These are phyloP conservation scores for Tiphia femorata DNA, from an alignment of 2,888 invertebrate species.

Conservation along the genomic window DNA sequence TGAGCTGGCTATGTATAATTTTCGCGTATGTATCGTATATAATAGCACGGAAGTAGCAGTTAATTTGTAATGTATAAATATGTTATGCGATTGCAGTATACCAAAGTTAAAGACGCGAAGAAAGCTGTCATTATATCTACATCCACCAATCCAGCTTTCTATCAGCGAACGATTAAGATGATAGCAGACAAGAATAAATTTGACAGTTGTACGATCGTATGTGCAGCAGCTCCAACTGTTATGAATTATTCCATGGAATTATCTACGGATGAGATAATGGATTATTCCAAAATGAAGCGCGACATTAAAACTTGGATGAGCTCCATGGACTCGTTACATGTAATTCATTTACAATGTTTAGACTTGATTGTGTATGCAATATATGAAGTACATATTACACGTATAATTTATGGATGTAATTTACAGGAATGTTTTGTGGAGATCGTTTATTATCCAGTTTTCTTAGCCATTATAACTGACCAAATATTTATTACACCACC, in stretches of 20 bases:
- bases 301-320: constrained; percentile 73
- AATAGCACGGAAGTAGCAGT: background rate
- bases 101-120: constrained; percentile 59
- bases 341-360: background rate
- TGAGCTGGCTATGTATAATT: constrained; percentile 72
- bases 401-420: constrained; percentile 15
- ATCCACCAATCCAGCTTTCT: constrained; percentile 72
- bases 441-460: constrained; percentile 75
- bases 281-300: constrained; percentile 68
- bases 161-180: constrained; percentile 73
- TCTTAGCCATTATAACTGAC: constrained; percentile 73
- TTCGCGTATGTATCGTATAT: constrained; percentile 58
- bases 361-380: background rate
- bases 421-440: constrained; percentile 75
- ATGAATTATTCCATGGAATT: constrained; percentile 16
- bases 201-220: constrained; percentile 74
- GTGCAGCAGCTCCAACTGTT: constrained; percentile 68
- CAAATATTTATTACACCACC: constrained; percentile 76
- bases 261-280: constrained; percentile 58
- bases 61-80: background rate
- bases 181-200: constrained; percentile 75
- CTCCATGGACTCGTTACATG: background rate
- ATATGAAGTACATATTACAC: too few species aligned
- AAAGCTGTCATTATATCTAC: constrained; percentile 74
- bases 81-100: constrained; percentile 58